Evolutionary conservation across 2,113 vertebrate species (phyloP).

Genomic region (Tamias sibiricus): DNA sequence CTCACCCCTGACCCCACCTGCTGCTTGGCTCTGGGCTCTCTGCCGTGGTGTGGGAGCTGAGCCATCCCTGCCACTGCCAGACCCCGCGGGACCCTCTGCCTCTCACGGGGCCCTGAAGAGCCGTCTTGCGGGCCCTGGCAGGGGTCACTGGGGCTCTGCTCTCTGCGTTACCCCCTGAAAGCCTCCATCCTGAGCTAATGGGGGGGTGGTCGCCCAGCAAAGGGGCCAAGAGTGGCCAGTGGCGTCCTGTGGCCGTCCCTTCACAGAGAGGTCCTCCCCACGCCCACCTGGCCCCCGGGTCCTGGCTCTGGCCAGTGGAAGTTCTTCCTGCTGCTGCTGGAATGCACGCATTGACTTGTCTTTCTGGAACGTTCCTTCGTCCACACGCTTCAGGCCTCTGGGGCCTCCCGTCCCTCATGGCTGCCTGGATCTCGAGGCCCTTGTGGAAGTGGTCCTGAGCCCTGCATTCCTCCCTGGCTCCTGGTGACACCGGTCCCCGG

Average conservation of each 20-base stretch:
- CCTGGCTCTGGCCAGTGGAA: background rate
- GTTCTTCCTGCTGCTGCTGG: background rate
- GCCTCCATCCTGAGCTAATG: background rate
- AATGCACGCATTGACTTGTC: background rate
- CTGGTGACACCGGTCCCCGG: rapidly evolving
- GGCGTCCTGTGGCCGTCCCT: rapidly evolving
- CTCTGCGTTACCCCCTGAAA: background rate
- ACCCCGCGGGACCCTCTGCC: background rate
- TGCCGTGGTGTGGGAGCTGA: background rate
- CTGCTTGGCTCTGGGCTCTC: rapidly evolving
- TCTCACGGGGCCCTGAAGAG: rapidly evolving
- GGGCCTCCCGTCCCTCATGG: too few relatives aligned
- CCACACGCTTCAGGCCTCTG: background rate
- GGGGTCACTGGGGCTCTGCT: too few relatives aligned
- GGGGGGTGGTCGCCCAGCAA: background rate
- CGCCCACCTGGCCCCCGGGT: too few relatives aligned
- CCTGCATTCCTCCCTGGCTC: background rate
- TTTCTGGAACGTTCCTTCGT: background rate
- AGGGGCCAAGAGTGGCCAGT: background rate
- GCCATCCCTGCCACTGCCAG: too few relatives aligned
- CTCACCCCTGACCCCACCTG: background rate
- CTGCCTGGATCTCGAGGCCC: too few relatives aligned
- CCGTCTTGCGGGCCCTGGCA: background rate
- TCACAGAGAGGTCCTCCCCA: background rate
- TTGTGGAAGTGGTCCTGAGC: background rate